These are phyloP conservation scores for Heliothis subflexa DNA, from an alignment of 1,140 invertebrate species.

Conservation along the genomic window DNA sequence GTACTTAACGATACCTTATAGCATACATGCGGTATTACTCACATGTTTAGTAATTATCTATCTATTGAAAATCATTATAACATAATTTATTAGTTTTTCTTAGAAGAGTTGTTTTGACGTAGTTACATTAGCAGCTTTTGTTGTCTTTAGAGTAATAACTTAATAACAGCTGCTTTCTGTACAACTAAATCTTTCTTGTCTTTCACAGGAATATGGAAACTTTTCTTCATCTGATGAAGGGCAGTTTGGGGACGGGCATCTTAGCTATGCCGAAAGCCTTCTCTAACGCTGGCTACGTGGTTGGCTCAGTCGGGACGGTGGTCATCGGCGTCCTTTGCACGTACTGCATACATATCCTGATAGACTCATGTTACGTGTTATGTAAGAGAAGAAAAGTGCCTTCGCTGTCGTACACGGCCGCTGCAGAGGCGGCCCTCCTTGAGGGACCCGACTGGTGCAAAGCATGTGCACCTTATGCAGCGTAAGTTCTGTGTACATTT, in stretches of 20 bases:
- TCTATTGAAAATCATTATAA: background rate
- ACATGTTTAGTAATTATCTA: background rate
- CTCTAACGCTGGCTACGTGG: slow-evolving; percentile 89
- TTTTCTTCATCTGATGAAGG: slow-evolving; percentile 89
- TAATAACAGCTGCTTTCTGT: background rate
- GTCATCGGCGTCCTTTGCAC: slow-evolving; percentile 89
- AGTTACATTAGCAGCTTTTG: background rate
- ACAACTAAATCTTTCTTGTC: slow-evolving; percentile 6
- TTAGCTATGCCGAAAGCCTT: slow-evolving; percentile 92
- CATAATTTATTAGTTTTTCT: no score
- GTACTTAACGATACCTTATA: background rate
- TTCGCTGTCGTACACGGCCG: slow-evolving; percentile 90
- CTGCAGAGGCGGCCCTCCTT: slow-evolving; percentile 89
- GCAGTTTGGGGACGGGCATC: slow-evolving; percentile 91
- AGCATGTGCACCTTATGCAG: slow-evolving; percentile 87
- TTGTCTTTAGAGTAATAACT: background rate
- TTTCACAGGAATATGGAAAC: slow-evolving; percentile 88
- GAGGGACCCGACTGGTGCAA: slow-evolving; percentile 89
- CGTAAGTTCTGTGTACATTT: slow-evolving; percentile 63
- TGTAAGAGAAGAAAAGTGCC: slow-evolving; percentile 87
- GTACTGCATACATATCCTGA: slow-evolving; percentile 90
- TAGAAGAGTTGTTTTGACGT: no score
- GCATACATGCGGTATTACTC: background rate
- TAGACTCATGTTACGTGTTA: slow-evolving; percentile 85
- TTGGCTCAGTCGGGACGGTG: slow-evolving; percentile 87